Base-by-base conservation (phyloP, 1,140 invertebrate genomes). In the Nixonia krombeini region DNA sequence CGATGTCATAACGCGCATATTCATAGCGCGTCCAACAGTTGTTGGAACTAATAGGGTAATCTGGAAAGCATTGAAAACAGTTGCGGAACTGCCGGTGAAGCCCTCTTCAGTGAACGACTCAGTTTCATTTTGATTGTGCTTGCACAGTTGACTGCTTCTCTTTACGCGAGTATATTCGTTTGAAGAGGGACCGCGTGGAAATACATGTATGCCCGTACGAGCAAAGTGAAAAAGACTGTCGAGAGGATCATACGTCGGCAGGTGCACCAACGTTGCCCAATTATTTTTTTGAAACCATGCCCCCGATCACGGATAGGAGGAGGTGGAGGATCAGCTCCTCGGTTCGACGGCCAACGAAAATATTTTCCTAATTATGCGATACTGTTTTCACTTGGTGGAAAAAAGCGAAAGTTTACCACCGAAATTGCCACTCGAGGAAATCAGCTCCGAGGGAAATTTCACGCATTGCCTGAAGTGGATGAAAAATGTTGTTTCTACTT, bases 11-110 rank as follows among this genome's bases (percentile, higher is more conserved):
- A 35, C 33, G 33, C 33, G 41, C 42, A 55, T 55, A 55, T 55
- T 55, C 52, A 55, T 55, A 55, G 46, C 41, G 25, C 51, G 51
- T n/a, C n/a, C n/a, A n/a, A n/a, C n/a, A n/a, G n/a, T 53, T 53
- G 29, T 35, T 16, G 28, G 3, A 44, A 15, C 29, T 55, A 38
- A 55, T 55, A 37, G 52, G 25, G 28, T 45, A 29, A 38, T 55
- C 41, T 5, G 28, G 23, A 35, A 42, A 28, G 42, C 52, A 55
- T 45, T 55, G 41, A 46, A 55, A 55, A 55, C 42, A 26, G 41
- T 55, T 45, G 42, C 23, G 42, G 21, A 46, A 37, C 41, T 31
- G 21, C 16, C 23, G 23, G 7, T 6, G 15, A 18, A n/a, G 13
- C 41, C 41, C 41, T 7, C 51, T 26, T 7, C 10, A 45, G 41